Percentiles rank a stretch among this genome's conserved stretches.
phyloP scores from a whole-genome alignment of 2,888 invertebrate species.

The Mimumesa dahlbomi region DNA sequence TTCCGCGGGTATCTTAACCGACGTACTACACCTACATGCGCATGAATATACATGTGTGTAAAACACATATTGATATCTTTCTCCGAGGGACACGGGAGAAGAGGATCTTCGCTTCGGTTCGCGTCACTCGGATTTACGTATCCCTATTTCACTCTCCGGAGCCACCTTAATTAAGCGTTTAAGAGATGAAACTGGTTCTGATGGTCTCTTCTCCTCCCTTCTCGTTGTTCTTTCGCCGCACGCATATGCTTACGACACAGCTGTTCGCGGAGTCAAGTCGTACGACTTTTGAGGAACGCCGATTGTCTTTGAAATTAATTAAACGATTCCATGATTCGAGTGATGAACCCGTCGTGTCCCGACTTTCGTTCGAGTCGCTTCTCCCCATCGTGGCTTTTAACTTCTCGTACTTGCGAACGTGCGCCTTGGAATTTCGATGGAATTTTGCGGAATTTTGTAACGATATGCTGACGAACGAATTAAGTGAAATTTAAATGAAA shows the following conservation, averaged over 20 bases:
- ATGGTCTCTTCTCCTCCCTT: slow-evolving; percentile 57
- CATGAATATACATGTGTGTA: slow-evolving; percentile 12
- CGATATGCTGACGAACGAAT: no score
- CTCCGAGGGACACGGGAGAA: slow-evolving; percentile 43
- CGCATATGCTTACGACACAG: slow-evolving; percentile 57
- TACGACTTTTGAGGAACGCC: slow-evolving; percentile 47
- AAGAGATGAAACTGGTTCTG: slow-evolving; percentile 79
- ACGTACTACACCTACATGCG: slow-evolving; percentile 33
- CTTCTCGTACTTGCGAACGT: not conserved
- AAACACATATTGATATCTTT: slow-evolving; percentile 51
- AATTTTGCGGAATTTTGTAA: no score
- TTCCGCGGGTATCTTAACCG: slow-evolving; percentile 34
- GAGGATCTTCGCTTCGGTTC: slow-evolving; percentile 70
- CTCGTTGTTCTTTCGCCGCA: slow-evolving; percentile 53
- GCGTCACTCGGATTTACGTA: slow-evolving; percentile 74
- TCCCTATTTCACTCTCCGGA: slow-evolving; percentile 66
- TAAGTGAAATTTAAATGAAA: no score
- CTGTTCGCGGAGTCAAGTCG: slow-evolving; percentile 49
- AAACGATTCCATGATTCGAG: slow-evolving; percentile 36
- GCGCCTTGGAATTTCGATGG: no score
- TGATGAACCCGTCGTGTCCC: not conserved
- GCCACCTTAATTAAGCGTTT: slow-evolving; percentile 80
- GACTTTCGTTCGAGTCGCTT: no score
- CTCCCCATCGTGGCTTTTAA: no score
- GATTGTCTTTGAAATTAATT: slow-evolving; percentile 61